phyloP scores from a whole-genome alignment of 2,888 invertebrate genomes.

The Drymonia ruficornis region DNA sequence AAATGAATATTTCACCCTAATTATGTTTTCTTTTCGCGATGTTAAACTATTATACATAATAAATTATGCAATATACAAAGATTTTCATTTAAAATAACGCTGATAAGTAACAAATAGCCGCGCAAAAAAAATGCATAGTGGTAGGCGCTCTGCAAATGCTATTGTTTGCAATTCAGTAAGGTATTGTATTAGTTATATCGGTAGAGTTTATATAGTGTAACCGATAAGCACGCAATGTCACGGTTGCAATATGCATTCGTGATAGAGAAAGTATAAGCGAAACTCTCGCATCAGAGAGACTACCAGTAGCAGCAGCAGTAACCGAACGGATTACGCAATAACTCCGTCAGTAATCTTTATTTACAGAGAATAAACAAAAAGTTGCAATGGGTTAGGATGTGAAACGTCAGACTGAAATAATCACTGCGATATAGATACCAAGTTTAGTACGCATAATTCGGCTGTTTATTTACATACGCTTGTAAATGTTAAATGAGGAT shows the following conservation, averaged over 20 bases:
- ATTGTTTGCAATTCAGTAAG: slow-evolving; percentile 35
- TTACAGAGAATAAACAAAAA: slow-evolving; percentile 1
- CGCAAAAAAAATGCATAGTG: slow-evolving; percentile 6
- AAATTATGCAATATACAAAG: too few species aligned
- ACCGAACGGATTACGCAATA: neutral
- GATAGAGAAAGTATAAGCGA: slow-evolving; percentile 54
- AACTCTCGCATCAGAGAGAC: slow-evolving; percentile 2
- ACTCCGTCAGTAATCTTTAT: neutral
- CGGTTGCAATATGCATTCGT: slow-evolving; percentile 41
- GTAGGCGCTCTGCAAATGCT: slow-evolving; percentile 19
- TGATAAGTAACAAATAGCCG: neutral
- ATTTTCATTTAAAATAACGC: too few species aligned
- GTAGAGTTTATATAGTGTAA: slow-evolving; percentile 25
- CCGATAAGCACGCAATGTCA: slow-evolving; percentile 54
- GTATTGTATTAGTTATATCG: slow-evolving; percentile 32
- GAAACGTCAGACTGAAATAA: neutral
- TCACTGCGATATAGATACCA: slow-evolving; percentile 5
- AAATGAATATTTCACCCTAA: too few species aligned
- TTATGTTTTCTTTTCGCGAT: too few species aligned
- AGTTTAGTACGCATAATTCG: neutral
- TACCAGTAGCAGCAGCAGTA: neutral
- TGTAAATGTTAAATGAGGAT: neutral
- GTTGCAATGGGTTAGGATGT: neutral
- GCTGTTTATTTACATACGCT: neutral
- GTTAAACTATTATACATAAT: too few species aligned